Conservation (phyloP, 2,797 vertebrate species). For the Crenuchus spilurus region DNA sequence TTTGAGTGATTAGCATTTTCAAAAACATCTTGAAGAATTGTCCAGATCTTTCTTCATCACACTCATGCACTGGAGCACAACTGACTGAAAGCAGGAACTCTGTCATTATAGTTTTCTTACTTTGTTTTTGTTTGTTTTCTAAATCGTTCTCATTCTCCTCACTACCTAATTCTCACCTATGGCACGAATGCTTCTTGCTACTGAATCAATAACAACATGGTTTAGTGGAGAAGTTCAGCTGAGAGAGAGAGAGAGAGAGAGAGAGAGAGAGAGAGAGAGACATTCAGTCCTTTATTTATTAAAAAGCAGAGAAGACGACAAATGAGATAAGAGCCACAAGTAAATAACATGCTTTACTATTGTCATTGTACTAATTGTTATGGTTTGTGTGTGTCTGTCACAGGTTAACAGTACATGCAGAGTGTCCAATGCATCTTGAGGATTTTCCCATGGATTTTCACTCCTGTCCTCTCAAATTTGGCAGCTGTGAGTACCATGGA, state of each 20-base stretch:
- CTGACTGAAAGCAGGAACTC: not conserved
- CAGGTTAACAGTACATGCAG: slow-evolving; percentile 98
- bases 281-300: not conserved
- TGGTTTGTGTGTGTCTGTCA: slow-evolving; percentile 22
- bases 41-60: not conserved
- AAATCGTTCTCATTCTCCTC: slow-evolving; percentile 6
- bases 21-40: too few species aligned
- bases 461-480: slow-evolving; percentile 98
- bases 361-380: not conserved
- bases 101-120: not conserved
- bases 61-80: not conserved
- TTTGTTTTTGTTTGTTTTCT: not conserved
- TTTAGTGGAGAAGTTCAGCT: slow-evolving; percentile 9
- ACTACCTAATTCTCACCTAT: not conserved
- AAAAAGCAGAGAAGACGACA: not conserved
- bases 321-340: too few species aligned
- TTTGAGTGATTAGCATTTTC: slow-evolving; percentile 19
- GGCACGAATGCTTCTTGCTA: not conserved
- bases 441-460: slow-evolving; percentile 99
- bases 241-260: slow-evolving; percentile 5
- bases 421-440: slow-evolving; percentile 99
- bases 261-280: not conserved
- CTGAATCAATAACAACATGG: slow-evolving; percentile 35
- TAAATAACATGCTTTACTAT: not conserved
- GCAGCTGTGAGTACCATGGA: slow-evolving; percentile 93